Evolutionary conservation across 2,888 invertebrate species (phyloP).

Genomic region (Uropetala carovei): DNA sequence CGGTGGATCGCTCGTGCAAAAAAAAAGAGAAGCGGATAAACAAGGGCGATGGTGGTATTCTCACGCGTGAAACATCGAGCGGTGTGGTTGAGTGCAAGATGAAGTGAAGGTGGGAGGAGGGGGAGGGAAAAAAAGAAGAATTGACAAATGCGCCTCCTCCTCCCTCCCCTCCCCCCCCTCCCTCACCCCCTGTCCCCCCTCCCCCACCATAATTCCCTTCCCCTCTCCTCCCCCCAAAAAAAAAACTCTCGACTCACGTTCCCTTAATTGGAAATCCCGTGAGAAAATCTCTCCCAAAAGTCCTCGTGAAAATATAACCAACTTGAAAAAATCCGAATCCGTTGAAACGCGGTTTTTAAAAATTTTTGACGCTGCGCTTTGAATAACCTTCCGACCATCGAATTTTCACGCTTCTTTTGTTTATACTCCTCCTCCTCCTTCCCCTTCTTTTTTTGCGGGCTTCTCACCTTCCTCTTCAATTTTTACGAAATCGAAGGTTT

Average conservation of each 20-base stretch:
- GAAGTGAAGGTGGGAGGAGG: too few species aligned
- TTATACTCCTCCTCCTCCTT: background rate
- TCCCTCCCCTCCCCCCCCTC: background rate
- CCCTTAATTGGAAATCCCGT: slow-evolving; percentile 59
- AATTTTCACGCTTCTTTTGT: background rate
- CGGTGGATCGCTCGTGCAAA: slow-evolving; percentile 22
- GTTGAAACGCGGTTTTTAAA: background rate
- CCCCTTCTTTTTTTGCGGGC: background rate
- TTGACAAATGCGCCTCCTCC: slow-evolving; percentile 2
- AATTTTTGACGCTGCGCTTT: background rate
- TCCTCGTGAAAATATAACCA: slow-evolving; percentile 39
- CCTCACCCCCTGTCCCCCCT: background rate
- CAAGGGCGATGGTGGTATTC: slow-evolving; percentile 55
- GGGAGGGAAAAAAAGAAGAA: slow-evolving; percentile 12
- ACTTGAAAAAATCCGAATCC: slow-evolving; percentile 9
- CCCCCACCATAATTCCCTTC: background rate
- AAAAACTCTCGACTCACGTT: slow-evolving; percentile 18
- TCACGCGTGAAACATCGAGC: slow-evolving; percentile 54
- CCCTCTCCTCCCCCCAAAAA: background rate
- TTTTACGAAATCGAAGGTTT: background rate
- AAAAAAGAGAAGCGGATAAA: background rate
- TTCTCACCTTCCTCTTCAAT: background rate
- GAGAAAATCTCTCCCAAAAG: slow-evolving; percentile 56
- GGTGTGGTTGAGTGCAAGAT: background rate
- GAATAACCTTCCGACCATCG: background rate